Conservation (phyloP, 1,140 invertebrate species). For the Lasaia peninsularis region DNA sequence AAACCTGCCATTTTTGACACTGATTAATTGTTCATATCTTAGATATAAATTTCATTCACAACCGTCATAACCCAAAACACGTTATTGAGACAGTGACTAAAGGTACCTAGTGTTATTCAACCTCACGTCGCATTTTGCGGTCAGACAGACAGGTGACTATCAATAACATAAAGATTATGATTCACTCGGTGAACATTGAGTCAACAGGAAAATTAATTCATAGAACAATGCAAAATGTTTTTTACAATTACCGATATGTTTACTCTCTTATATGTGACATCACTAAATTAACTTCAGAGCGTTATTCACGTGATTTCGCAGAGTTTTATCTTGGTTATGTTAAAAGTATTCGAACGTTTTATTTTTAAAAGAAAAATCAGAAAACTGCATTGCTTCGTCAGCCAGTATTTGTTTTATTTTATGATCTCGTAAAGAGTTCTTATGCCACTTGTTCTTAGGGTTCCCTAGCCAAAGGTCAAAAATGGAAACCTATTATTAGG, state of each 20-base stretch:
- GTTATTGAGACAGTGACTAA: constrained; percentile 16
- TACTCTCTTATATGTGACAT: not conserved
- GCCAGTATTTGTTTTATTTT: no score
- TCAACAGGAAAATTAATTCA: constrained; percentile 11
- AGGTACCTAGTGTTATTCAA: constrained; percentile 11
- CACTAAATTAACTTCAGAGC: no score
- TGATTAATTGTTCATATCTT: not conserved
- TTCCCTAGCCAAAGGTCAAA: no score
- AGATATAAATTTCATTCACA: not conserved
- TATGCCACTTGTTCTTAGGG: no score
- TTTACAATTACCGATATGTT: not conserved
- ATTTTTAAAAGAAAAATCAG: no score
- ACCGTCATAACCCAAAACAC: constrained; percentile 1
- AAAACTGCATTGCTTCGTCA: no score
- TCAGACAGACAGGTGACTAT: constrained; percentile 14
- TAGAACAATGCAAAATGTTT: not conserved
- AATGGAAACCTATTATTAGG: no score
- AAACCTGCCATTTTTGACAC: not conserved
- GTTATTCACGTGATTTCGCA: no score
- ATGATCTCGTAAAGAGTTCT: no score
- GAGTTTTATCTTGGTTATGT: no score
- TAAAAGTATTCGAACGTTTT: not conserved
- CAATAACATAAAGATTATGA: constrained; percentile 9
- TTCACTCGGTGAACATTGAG: constrained; percentile 22
- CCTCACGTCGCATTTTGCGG: constrained; percentile 15